phyloP scores from a whole-genome alignment of 92 coral and sea anemone genomes.

The Phenganax subtilis region DNA sequence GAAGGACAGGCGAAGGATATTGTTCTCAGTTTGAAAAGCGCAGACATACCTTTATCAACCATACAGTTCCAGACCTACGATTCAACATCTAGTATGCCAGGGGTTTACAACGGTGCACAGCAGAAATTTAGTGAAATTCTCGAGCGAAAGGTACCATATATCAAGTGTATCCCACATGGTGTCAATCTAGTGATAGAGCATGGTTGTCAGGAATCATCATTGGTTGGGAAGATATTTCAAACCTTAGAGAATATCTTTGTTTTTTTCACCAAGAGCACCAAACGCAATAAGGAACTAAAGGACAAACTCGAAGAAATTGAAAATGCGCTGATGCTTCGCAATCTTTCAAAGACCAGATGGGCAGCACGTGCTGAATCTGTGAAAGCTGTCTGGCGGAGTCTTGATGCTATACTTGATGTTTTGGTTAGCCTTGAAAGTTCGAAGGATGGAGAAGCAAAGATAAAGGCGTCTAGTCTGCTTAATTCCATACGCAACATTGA shows the following conservation, averaged over 20 bases:
- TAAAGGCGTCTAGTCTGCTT: constrained; percentile 20
- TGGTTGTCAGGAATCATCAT: background rate
- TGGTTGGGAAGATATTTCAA: constrained; percentile 12
- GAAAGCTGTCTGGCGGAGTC: constrained; percentile 22
- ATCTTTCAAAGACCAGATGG: constrained; percentile 29
- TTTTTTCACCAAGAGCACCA: constrained; percentile 7
- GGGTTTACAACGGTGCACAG: background rate
- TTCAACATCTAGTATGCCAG: background rate
- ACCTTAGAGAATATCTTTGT: background rate
- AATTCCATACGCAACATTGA: constrained; percentile 15
- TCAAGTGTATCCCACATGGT: constrained; percentile 20
- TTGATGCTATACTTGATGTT: constrained; percentile 22
- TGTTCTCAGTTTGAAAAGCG: constrained; percentile 20
- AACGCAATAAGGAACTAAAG: background rate
- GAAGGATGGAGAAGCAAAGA: constrained; percentile 28
- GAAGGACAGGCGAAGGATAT: constrained; percentile 18
- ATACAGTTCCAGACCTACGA: constrained; percentile 20
- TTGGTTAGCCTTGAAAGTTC: constrained; percentile 6
- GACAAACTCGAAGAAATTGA: constrained; percentile 18
- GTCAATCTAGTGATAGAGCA: constrained; percentile 12
- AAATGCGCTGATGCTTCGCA: constrained; percentile 11
- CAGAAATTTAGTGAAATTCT: background rate
- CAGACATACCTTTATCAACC: background rate
- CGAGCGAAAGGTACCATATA: constrained; percentile 15
- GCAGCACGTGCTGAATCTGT: constrained; percentile 26